Evolutionary conservation across 1,140 invertebrate species (phyloP).

Genomic region (Antheraea mylitta): DNA sequence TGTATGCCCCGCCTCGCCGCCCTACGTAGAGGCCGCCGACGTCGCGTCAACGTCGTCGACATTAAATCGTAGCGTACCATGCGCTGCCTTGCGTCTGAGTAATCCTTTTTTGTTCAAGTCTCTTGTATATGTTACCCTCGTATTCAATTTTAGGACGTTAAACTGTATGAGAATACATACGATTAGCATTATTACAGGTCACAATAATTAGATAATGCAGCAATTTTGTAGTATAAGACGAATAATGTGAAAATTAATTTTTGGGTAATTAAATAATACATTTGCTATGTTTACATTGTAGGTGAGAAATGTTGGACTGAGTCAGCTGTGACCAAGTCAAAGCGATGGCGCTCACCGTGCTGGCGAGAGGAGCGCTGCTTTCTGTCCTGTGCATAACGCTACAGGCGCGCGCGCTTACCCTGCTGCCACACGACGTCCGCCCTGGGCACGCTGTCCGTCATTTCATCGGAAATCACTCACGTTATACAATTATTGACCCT

Average conservation of each 20-base stretch:
- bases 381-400: conserved; percentile 52
- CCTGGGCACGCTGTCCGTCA: conserved; percentile 91
- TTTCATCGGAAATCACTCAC: conserved; percentile 80
- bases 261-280: neutral
- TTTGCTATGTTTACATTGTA: conserved; percentile 36
- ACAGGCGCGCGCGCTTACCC: conserved; percentile 73
- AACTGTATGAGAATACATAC: neutral
- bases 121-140: neutral
- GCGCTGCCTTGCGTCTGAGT: conserved; percentile 12
- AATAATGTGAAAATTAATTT: neutral
- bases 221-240: too few relatives aligned
- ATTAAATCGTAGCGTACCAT: conserved; percentile 30
- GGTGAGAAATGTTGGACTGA: conserved; percentile 66
- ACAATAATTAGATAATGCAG: neutral
- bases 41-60: conserved; percentile 21
- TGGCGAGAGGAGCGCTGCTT: conserved; percentile 62
- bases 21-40: conserved; percentile 54
- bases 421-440: conserved; percentile 90
- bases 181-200: neutral
- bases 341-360: conserved; percentile 59
- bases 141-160: neutral
- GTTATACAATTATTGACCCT: conserved; percentile 86
- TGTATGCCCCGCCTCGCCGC: conserved; percentile 57
- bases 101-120: neutral
- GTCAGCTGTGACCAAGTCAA: conserved; percentile 25